Base-by-base conservation (phyloP, 2,113 vertebrate genomes). In the Naja naja region DNA sequence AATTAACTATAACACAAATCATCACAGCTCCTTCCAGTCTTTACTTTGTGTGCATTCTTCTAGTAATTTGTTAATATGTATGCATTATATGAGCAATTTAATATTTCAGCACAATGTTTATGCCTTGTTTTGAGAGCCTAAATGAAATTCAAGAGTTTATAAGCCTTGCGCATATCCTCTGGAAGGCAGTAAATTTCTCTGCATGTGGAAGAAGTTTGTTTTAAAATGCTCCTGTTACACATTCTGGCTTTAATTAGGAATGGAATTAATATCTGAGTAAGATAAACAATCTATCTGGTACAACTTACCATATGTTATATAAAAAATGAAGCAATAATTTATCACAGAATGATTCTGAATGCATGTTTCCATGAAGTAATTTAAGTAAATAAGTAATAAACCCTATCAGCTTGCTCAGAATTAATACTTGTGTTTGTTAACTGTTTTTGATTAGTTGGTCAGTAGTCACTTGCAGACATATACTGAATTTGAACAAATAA, bases 11-110 rank as follows among this genome's bases (percentile, higher is more conserved):
- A n/a, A 55, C 54, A 7, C 55, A 87, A 93, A 60, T 45, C 55
- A 74, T 18, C 12, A 49, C 49, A 69, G 20, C 34, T 53, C 34
- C 55, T 69, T 74, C 64, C 5, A 52, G 23, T 23, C 23, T 92
- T 60, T 54, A 69, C 34, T 53, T 74, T 55, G 16, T 74, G 58
- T 81, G 87, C 43, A 87, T 43, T 74, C 47, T 89, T 60, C 58
- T 30, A 74, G 55, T 87, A 90, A 53, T 86, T 87, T 87, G 85
- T 45, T 74, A 91, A 69, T 91, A 93, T 88, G 39, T 56, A 91
- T 88, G 92, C 85, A 91, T 88, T 47, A 88, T 55, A 12, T 81
- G 58, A 47, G 58, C 60, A 45, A 64, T n/a, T 92, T 45, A 49
- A 4, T 49, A 43, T 22, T 91, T 86, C 91, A 23, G 90, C 43